phyloP scores from a whole-genome alignment of 2,113 vertebrate species.

The Noctilio leporinus region DNA sequence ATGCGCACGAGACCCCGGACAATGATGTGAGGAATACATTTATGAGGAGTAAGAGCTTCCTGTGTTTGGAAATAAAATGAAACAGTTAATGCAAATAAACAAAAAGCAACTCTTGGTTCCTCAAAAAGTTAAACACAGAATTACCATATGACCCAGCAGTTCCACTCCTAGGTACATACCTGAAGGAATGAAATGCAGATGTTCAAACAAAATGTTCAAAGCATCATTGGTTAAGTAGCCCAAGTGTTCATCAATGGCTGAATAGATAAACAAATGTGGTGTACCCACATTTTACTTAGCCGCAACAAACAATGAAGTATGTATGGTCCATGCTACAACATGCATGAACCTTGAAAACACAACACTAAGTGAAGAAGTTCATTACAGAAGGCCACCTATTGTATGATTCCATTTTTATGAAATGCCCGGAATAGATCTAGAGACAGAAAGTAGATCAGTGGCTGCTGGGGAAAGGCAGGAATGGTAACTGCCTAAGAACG shows the following conservation, averaged over 20 bases:
- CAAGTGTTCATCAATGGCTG: not conserved
- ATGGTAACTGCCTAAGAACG: not conserved
- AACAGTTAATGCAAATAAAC: not conserved
- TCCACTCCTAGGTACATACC: not conserved
- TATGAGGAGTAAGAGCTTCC: constrained; percentile 92
- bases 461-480: not conserved
- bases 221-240: not conserved
- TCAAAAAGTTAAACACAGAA: not conserved
- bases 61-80: constrained; percentile 69
- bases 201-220: not conserved
- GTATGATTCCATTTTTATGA: not conserved
- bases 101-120: not conserved
- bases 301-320: not conserved
- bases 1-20: constrained; percentile 94
- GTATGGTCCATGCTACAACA: not conserved
- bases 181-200: not conserved
- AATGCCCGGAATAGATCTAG: not conserved
- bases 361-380: not conserved
- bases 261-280: not conserved
- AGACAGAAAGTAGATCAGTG: not conserved
- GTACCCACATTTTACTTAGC: not conserved
- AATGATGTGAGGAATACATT: constrained; percentile 88
- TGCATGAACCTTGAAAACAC: not conserved
- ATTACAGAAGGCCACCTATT: not conserved
- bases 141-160: not conserved